Evolutionary conservation across 2,113 vertebrate species (phyloP), one percentile per base, ranked within the genome.

Genomic region (Cynocephalus volans): DNA sequence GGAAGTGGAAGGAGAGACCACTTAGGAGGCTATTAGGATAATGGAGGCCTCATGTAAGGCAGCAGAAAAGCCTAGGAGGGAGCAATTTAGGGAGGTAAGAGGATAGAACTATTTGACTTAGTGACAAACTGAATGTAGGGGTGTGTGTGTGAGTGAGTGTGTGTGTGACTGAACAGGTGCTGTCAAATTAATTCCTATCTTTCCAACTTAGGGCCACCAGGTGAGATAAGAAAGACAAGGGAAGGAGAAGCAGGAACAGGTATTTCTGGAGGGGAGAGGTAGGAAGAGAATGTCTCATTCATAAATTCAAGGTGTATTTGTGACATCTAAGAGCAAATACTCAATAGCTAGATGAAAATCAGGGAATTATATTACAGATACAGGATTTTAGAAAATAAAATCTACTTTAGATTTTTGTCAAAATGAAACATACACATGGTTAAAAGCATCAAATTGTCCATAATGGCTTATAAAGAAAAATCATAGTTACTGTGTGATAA

Each of bases 21-120:
- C 48, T 86, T 91, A 92, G 33, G n/a, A 92, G 41, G 41, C 73
- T n/a, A 64, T 92, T 64, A 92, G 58, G 69, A 81, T 77, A 93
- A 93, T 91, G 58, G 85, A 41, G 52, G 26, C 21, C 56, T 64
- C 52, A 84, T 45, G 45, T 33, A 91, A 88, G 77, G 5, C 11
- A 31, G 64, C 26, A 56, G 76, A 28, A 89, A 81, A 72, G 67
- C 26, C 90, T 76, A 77, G 65, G 64, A 83, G 4, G 45, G 41
- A 50, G 14, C 24, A 28, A 69, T 95, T 93, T 48, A 56, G 11
- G 77, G 65, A 79, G 13, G 67, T 62, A 54, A 89, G 56, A 87
- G 67, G 65, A 85, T 0, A 18, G 67, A 73, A 75, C 65, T 58
- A 73, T 76, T 84, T 85, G 54, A 77, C 52, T 92, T 76, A 56